Evolutionary conservation across 2,888 invertebrate species (phyloP).

Genomic region (Athalia rosae): DNA sequence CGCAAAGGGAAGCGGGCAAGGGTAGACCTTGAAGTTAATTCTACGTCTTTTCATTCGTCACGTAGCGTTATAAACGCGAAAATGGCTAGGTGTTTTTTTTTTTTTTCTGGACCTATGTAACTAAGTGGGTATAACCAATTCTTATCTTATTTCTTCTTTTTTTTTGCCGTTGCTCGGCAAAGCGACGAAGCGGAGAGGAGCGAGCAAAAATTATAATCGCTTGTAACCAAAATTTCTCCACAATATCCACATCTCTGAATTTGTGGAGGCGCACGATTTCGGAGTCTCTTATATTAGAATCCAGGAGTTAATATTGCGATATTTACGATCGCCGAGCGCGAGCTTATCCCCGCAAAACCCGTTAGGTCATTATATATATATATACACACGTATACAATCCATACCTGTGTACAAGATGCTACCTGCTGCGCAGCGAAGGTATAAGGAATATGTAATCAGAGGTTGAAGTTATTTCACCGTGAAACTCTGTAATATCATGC

Average conservation of each 20-base stretch:
- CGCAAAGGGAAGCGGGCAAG: conserved; percentile 41
- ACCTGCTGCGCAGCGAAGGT: conserved; percentile 32
- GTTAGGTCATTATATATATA: conserved; percentile 32
- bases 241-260: too few relatives aligned
- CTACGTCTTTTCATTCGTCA: conserved; percentile 34
- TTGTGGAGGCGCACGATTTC: not conserved
- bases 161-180: too few relatives aligned
- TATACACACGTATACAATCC: conserved; percentile 7
- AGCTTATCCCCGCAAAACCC: conserved; percentile 36
- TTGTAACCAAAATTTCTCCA: too few relatives aligned
- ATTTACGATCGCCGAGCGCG: conserved; percentile 18
- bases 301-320: conserved; percentile 36
- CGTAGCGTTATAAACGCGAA: not conserved
- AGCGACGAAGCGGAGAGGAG: too few relatives aligned
- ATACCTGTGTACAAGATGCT: conserved; percentile 16
- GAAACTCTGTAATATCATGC: too few relatives aligned
- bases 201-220: too few relatives aligned
- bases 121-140: conserved; percentile 6
- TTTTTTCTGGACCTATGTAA: not conserved
- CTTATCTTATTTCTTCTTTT: not conserved
- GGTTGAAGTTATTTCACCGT: conserved; percentile 30
- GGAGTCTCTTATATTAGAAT: conserved; percentile 16
- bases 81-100: conserved; percentile 25
- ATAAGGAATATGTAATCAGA: conserved; percentile 42
- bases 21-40: conserved; percentile 57